A percentile compares a stretch with the other conserved stretches of the same genome.
These are phyloP conservation scores for Drosophila kuntzei DNA, from an alignment of 2,888 invertebrate genomes.

Conservation along the genomic window DNA sequence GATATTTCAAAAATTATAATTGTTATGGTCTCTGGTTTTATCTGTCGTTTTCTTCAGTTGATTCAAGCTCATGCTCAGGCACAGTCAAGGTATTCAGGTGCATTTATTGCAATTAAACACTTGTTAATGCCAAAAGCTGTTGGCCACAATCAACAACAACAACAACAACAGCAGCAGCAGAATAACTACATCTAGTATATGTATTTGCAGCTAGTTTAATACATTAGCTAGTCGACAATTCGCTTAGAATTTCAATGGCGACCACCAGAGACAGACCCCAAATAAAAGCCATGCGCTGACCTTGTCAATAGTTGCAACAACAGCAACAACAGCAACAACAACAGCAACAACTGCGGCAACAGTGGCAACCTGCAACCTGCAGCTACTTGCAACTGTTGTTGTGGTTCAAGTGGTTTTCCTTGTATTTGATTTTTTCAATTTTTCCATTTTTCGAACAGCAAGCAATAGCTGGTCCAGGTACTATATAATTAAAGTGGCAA, in stretches of 20 bases:
- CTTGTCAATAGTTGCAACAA: slow-evolving; percentile 61
- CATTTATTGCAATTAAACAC: slow-evolving; percentile 81
- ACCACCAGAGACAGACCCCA: slow-evolving; percentile 65
- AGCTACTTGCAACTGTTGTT: slow-evolving; percentile 43
- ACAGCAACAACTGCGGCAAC: slow-evolving; percentile 7
- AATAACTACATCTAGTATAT: slow-evolving; percentile 39
- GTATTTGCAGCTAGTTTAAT: slow-evolving; percentile 32
- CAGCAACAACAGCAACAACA: slow-evolving; percentile 21
- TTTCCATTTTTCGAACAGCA: slow-evolving; percentile 43
- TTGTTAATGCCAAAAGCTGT: slow-evolving; percentile 68
- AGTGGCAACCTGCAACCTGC: slow-evolving; percentile 17
- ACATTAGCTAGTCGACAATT: slow-evolving; percentile 25
- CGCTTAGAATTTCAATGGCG: slow-evolving; percentile 70
- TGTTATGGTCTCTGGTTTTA: background rate
- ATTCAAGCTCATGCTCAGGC: slow-evolving; percentile 57
- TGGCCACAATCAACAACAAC: slow-evolving; percentile 55
- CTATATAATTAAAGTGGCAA: slow-evolving; percentile 63
- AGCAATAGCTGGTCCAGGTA: slow-evolving; percentile 8
- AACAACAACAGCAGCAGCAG: slow-evolving; percentile 56
- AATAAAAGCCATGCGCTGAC: slow-evolving; percentile 74
- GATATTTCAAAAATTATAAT: background rate
- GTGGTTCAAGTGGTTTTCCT: slow-evolving; percentile 83
- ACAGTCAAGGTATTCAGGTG: slow-evolving; percentile 74
- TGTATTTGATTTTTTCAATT: slow-evolving; percentile 83
- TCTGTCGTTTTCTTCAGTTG: slow-evolving; percentile 10